Base-by-base conservation (phyloP, 2,888 invertebrate species). In the Brenthis hecate region DNA sequence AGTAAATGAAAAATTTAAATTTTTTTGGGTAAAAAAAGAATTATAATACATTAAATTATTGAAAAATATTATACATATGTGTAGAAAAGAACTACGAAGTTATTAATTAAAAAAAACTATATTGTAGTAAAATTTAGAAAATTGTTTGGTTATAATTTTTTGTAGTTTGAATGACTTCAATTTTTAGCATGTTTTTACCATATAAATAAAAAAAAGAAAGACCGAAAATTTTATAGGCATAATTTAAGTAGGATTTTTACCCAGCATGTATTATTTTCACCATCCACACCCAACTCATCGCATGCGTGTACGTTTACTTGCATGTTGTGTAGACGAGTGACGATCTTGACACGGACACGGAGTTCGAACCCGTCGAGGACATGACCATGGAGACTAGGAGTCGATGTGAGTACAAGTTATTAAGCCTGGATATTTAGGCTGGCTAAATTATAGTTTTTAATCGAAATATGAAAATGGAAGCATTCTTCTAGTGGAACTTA, bases 331-430 rank as follows among this genome's bases (percentile, higher is more conserved):
- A 95, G 95, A 95, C 94, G 68, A 94, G 95, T 77, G 95, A 95
- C 85, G 95, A 95, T 74, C 86, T 95, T 76, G 95, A 95, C 84
- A 95, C 95, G 1, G 95, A 95, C 80, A 95, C 95, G 11, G 95
- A 95, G 85, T 95, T 95, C 86, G 95, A 95, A 81, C 94, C 95
- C 3, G 95, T 94, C 68, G 95, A 95, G 77, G 95, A 95, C 78
- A 94, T 94, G 94, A 95, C 95, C 70, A 92, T 95, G 92, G 95
- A 95, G 84, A 95, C 95, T 4, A 91, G 95, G 80, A 94, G 94
- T 82, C 90, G 95, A 91, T 95, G 95, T 95, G 88, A 94, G 94
- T 90, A 85, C 71, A 65, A 16, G 71, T 13, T 75, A 6, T 13
- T 13, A n/a, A 16, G 36, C 36, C 11, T 43, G 11, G 36, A 43